These are phyloP conservation scores for Magallana gigas DNA, from an alignment of 1,140 invertebrate genomes.

Conservation along the genomic window DNA sequence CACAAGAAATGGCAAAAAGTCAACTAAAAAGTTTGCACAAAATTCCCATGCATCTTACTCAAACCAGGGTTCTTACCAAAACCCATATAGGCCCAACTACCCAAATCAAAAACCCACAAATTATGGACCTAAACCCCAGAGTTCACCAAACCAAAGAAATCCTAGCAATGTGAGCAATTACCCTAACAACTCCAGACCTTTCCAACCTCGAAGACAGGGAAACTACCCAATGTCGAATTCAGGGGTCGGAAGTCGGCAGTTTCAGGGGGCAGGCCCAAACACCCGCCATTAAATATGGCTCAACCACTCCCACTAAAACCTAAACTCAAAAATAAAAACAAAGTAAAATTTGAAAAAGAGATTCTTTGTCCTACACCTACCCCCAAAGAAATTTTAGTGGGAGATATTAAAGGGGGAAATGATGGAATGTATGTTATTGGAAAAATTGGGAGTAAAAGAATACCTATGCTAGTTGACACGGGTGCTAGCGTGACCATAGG, in stretches of 20 bases:
- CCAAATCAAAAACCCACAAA: neutral
- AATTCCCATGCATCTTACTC: neutral
- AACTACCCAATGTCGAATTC: conserved; percentile 13
- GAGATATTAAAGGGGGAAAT: conserved; percentile 8
- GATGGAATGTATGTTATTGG: conserved; percentile 2
- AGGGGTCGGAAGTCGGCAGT: conserved; percentile 7
- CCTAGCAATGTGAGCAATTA: neutral
- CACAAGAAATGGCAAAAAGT: neutral
- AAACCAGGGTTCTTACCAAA: neutral
- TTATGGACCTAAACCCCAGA: neutral
- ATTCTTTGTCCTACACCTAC: neutral
- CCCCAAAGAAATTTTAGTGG: conserved; percentile 14
- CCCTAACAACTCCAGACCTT: neutral
- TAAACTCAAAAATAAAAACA: neutral
- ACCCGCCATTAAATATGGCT: neutral
- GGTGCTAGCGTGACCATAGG: neutral
- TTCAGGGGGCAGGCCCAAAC: neutral
- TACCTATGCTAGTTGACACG: conserved; percentile 6
- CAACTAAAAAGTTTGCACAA: neutral
- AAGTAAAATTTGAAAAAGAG: neutral
- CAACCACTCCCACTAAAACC: neutral
- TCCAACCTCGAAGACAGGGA: conserved; percentile 1
- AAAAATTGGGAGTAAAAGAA: conserved; percentile 1
- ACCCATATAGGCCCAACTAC: neutral
- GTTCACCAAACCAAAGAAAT: neutral